These are phyloP conservation scores for Lepisosteus oculatus DNA, from an alignment of 2,113 vertebrate species.

Conservation along the genomic window DNA sequence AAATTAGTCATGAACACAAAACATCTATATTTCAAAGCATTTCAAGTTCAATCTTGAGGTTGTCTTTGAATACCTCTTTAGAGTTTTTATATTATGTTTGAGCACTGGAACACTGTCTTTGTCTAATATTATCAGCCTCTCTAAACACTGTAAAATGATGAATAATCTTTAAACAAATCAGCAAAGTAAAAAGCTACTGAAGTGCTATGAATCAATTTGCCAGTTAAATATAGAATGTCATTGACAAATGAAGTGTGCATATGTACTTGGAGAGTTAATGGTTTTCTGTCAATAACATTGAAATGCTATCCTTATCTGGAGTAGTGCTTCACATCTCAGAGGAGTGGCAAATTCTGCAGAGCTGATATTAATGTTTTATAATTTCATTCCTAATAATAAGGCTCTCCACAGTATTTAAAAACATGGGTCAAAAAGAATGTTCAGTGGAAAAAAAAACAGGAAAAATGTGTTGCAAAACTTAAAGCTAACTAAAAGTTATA, in stretches of 20 bases:
- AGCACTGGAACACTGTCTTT: neutral
- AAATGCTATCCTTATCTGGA: slow-evolving; percentile 78
- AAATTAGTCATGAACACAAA: too few relatives aligned
- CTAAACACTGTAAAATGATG: slow-evolving; percentile 22
- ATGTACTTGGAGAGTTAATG: slow-evolving; percentile 64
- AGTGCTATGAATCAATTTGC: slow-evolving; percentile 49
- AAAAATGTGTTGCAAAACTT: too few relatives aligned
- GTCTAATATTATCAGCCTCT: slow-evolving; percentile 1
- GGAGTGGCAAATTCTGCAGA: slow-evolving; percentile 73
- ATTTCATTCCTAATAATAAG: slow-evolving; percentile 70
- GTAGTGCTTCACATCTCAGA: slow-evolving; percentile 69
- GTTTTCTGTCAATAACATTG: slow-evolving; percentile 55
- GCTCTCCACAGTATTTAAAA: slow-evolving; percentile 66
- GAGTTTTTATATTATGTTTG: neutral
- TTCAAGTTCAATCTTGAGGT: too few relatives aligned
- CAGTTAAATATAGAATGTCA: slow-evolving; percentile 53
- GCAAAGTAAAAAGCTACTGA: slow-evolving; percentile 48
- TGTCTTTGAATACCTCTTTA: neutral
- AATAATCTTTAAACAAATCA: slow-evolving; percentile 38
- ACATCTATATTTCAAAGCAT: too few relatives aligned
- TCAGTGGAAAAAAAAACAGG: neutral
- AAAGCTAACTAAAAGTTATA: too few relatives aligned
- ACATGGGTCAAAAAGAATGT: slow-evolving; percentile 44
- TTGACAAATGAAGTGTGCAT: slow-evolving; percentile 61
- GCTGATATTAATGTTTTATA: slow-evolving; percentile 66